phyloP scores from a whole-genome alignment of 1,140 invertebrate species.

The Telenomus remus region DNA sequence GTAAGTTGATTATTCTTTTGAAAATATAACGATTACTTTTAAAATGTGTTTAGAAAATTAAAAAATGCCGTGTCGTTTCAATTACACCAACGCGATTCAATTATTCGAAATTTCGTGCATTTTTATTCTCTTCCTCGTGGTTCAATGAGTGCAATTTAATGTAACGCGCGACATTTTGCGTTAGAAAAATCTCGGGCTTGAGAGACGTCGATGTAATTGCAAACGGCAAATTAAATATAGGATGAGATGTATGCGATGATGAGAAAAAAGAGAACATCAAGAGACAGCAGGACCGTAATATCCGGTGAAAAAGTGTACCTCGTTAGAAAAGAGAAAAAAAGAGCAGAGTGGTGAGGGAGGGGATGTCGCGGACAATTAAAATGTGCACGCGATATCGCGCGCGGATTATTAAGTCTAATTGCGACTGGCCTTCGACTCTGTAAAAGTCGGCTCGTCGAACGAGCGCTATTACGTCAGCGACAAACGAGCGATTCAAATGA shows the following conservation, averaged over 20 bases:
- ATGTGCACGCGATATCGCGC: conserved; percentile 8
- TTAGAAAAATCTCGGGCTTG: conserved; percentile 1
- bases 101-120: conserved; percentile 11
- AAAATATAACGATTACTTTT: too few relatives aligned
- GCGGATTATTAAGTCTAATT: conserved; percentile 49
- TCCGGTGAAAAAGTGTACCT: conserved; percentile 29
- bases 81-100: conserved; percentile 24
- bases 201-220: conserved; percentile 13
- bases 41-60: too few relatives aligned
- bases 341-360: neutral
- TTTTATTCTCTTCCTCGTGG: neutral
- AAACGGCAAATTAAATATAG: conserved; percentile 26
- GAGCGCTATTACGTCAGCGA: conserved; percentile 37
- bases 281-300: conserved; percentile 14
- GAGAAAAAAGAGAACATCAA: conserved; percentile 7
- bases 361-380: conserved; percentile 34
- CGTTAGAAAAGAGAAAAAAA: conserved; percentile 6
- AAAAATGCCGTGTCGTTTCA: conserved; percentile 23
- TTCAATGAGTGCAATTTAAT: conserved; percentile 12
- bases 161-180: conserved; percentile 6
- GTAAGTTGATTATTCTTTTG: too few relatives aligned
- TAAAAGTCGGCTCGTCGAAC: conserved; percentile 35
- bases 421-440: conserved; percentile 5
- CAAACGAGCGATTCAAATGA: conserved; percentile 41
- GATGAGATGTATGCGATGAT: conserved; percentile 1